Conservation (phyloP, 35 echinoderm and acorn worm genomes). For the Holothuria glaberrima region DNA sequence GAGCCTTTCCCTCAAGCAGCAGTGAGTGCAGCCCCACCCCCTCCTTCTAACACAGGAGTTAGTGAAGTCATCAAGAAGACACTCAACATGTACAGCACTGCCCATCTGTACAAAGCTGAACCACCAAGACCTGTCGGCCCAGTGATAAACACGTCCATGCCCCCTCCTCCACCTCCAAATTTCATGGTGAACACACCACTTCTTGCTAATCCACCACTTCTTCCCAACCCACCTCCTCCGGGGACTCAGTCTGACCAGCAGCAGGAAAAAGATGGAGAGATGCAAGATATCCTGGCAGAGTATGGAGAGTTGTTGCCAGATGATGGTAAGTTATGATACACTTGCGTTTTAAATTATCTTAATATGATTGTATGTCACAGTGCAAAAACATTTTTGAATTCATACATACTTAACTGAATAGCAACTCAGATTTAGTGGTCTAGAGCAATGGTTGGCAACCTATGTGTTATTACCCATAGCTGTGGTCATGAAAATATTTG, state of each 20-base stretch:
- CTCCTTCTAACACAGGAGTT: not conserved
- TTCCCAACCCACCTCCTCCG: not conserved
- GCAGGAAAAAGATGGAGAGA: slow-evolving; percentile 28
- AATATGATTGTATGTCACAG: no score
- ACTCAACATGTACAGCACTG: slow-evolving; percentile 25
- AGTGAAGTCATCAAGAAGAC: slow-evolving; percentile 45
- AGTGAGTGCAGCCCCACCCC: not conserved
- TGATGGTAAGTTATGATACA: no score
- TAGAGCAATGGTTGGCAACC: no score
- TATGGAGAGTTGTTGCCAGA: slow-evolving; percentile 34
- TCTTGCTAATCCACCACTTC: slow-evolving; percentile 16
- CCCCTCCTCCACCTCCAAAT: slow-evolving; percentile 26
- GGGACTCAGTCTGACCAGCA: not conserved
- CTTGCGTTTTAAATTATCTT: no score
- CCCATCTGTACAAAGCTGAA: slow-evolving; percentile 15
- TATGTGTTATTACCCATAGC: no score
- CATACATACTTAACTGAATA: no score
- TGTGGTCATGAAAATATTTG: no score
- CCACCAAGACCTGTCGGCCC: not conserved
- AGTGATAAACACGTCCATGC: slow-evolving; percentile 39
- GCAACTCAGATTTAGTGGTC: no score
- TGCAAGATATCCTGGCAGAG: slow-evolving; percentile 22
- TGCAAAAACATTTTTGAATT: no score
- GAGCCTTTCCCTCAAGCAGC: no score
- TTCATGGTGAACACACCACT: slow-evolving; percentile 25